Conservation (phyloP, 2,113 vertebrate species). For the Sceloporus tristichus region DNA sequence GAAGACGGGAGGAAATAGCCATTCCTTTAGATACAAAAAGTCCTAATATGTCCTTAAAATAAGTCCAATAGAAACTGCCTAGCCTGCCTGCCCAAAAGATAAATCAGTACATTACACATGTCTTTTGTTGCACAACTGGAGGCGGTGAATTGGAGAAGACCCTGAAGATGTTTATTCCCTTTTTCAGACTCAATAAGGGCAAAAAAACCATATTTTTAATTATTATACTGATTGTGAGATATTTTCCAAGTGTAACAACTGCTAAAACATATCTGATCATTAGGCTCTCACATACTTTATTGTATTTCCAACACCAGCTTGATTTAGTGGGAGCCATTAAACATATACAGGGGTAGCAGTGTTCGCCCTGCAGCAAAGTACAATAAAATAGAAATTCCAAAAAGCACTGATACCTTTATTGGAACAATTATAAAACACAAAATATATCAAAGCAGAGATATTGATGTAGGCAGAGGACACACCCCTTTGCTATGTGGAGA, state of each 20-base stretch:
- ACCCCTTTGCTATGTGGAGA: no score
- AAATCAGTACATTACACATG: conserved; percentile 22
- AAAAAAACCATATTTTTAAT: background rate
- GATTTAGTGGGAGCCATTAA: background rate
- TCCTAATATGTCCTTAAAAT: conserved; percentile 32
- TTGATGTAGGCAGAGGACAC: no score
- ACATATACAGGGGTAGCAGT: no score
- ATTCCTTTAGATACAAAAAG: conserved; percentile 5
- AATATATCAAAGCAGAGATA: no score
- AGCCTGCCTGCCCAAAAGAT: no score
- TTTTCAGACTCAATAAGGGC: background rate
- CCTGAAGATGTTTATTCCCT: conserved; percentile 74
- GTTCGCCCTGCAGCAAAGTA: no score
- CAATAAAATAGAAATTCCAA: no score
- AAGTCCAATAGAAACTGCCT: background rate
- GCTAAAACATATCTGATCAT: conserved; percentile 12
- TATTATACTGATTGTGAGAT: background rate
- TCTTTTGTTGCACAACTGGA: conserved; percentile 55
- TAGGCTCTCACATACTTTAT: background rate
- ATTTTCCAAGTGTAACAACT: conserved; percentile 6
- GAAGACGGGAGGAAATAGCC: background rate
- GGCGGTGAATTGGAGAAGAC: conserved; percentile 61
- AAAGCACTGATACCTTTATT: no score
- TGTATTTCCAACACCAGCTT: background rate
- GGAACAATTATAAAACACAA: no score